Evolutionary conservation across 2,888 invertebrate genomes (phyloP).

Genomic region (Tenthredo distinguenda): DNA sequence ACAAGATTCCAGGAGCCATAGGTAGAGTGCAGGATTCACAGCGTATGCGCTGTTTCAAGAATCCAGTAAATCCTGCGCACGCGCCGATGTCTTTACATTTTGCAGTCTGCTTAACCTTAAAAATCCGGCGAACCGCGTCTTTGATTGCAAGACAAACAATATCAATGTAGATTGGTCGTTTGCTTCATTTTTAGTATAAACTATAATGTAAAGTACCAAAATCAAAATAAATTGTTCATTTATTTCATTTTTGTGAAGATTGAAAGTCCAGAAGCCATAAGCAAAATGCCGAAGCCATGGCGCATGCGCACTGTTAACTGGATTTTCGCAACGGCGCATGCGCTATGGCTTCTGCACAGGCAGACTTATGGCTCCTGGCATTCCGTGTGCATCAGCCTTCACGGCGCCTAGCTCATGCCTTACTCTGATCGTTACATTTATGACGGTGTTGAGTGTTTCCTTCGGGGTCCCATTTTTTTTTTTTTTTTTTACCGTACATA

Average conservation of each 20-base stretch:
- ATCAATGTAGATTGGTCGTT: neutral
- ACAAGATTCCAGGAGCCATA: neutral
- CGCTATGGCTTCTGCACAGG: neutral
- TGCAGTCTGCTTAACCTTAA: neutral
- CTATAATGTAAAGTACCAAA: neutral
- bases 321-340: neutral
- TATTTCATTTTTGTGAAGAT: neutral
- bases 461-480: neutral
- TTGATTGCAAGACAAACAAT: neutral
- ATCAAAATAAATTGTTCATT: neutral
- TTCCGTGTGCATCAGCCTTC: neutral
- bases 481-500: neutral
- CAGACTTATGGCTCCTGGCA: too few species aligned
- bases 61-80: neutral
- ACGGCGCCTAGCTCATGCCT: neutral
- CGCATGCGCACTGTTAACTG: neutral
- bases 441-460: constrained; percentile 3
- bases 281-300: neutral
- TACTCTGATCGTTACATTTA: neutral
- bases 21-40: neutral
- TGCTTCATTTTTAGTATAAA: neutral
- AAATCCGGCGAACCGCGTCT: neutral
- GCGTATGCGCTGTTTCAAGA: neutral
- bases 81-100: neutral
- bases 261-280: neutral